Conservation (phyloP, 2,888 invertebrate genomes). For the Drosophila colorata region DNA sequence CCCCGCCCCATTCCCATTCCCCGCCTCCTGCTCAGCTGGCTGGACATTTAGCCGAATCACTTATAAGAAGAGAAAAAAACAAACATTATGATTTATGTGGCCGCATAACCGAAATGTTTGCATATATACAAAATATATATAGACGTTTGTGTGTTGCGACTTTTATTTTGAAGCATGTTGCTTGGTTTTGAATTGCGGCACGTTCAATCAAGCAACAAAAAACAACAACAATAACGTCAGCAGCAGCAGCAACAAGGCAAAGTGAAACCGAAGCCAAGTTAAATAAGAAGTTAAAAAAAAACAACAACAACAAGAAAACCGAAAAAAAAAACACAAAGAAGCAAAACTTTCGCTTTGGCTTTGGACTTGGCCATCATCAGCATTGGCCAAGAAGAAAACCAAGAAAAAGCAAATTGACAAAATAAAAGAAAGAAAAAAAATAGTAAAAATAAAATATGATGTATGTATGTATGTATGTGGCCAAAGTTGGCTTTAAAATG, state of each 20-base stretch:
- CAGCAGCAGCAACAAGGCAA: constrained; percentile 46
- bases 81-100: constrained; percentile 28
- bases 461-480: constrained; percentile 9
- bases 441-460: neutral
- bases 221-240: too few relatives aligned
- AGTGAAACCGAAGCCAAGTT: constrained; percentile 75
- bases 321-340: constrained; percentile 25
- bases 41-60: constrained; percentile 14
- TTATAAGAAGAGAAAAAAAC: constrained; percentile 4
- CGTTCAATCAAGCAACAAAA: constrained; percentile 39
- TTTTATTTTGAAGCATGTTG: constrained; percentile 29
- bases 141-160: constrained; percentile 4
- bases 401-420: constrained; percentile 26
- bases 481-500: constrained; percentile 31
- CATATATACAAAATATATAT: neutral
- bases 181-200: constrained; percentile 55
- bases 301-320: constrained; percentile 3
- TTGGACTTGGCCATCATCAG: constrained; percentile 77
- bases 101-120: constrained; percentile 5
- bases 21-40: neutral
- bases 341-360: constrained; percentile 75
- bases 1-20: neutral
- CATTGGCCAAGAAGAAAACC: constrained; percentile 32
- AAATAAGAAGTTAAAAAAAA: constrained; percentile 68
- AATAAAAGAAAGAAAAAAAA: constrained; percentile 3